These are phyloP conservation scores for Tyrophagus putrescentiae DNA, from an alignment of 1,140 invertebrate species.

Conservation along the genomic window DNA sequence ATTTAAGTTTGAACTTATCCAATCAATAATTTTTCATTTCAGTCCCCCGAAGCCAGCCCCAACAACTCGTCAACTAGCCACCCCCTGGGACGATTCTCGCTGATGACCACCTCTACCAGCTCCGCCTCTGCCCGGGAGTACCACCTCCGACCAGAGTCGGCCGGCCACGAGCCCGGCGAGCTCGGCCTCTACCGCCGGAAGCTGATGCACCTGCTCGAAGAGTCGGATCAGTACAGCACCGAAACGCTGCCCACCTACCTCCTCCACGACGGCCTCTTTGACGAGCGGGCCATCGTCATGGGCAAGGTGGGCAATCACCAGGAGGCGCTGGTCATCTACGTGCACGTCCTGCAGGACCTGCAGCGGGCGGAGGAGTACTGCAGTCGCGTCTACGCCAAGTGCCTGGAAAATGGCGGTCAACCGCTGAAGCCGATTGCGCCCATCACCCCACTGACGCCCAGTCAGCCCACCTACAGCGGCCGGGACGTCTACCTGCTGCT, in stretches of 20 bases:
- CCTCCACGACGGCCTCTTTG: constrained; percentile 64
- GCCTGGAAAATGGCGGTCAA: neutral
- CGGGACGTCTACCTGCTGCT: neutral
- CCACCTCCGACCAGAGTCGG: constrained; percentile 35
- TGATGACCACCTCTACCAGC: no score
- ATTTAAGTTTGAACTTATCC: no score
- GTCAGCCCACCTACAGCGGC: neutral
- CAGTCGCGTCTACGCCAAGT: constrained; percentile 32
- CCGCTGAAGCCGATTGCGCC: neutral
- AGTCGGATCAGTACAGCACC: constrained; percentile 63
- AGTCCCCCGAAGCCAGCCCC: no score
- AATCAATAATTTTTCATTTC: no score
- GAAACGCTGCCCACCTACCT: constrained; percentile 76
- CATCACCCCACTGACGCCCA: neutral
- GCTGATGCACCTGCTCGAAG: constrained; percentile 64
- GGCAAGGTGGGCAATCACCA: constrained; percentile 73
- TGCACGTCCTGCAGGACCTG: constrained; percentile 61
- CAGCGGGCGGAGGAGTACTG: constrained; percentile 70
- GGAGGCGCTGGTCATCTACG: constrained; percentile 78
- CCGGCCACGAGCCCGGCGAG: constrained; percentile 43
- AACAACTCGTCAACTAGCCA: no score
- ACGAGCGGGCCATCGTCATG: constrained; percentile 80
- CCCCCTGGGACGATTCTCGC: no score
- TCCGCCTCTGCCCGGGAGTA: no score
- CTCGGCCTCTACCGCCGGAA: constrained; percentile 52